Evolutionary conservation across 2,797 vertebrate species (phyloP).

Genomic region (Melanogrammus aeglefinus): DNA sequence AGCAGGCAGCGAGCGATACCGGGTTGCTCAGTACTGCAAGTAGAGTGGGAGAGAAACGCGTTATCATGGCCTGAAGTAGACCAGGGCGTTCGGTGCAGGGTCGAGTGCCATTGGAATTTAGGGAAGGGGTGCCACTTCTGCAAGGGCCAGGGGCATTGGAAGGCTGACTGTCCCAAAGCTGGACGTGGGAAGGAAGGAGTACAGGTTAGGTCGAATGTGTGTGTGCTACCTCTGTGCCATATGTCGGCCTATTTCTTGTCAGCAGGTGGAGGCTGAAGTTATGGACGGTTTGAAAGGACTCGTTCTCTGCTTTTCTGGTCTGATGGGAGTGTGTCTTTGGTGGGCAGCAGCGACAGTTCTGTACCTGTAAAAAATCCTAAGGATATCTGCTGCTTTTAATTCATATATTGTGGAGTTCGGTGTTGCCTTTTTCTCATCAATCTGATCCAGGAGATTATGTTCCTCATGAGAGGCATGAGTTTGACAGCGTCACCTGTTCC

Average conservation of each 20-base stretch:
- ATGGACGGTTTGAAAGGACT: not conserved
- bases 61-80: not conserved
- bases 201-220: too few species aligned
- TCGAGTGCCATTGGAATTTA: not conserved
- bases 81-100: not conserved
- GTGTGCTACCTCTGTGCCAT: not conserved
- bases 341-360: not conserved
- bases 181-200: too few species aligned
- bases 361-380: not conserved
- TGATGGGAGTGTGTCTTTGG: not conserved
- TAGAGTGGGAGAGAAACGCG: not conserved
- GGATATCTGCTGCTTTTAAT: not conserved
- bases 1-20: too few species aligned
- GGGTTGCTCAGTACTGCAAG: not conserved
- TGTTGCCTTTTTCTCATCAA: not conserved
- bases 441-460: not conserved
- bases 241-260: too few species aligned
- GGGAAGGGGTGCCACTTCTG: not conserved
- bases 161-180: too few species aligned
- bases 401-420: conserved; percentile 2
- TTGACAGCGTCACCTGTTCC: conserved; percentile 4
- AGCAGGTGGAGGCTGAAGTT: not conserved
- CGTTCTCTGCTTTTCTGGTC: not conserved
- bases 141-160: too few species aligned
- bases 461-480: not conserved